Evolutionary conservation across 1,140 invertebrate species (phyloP).

Genomic region (Trichonephila clavipes): DNA sequence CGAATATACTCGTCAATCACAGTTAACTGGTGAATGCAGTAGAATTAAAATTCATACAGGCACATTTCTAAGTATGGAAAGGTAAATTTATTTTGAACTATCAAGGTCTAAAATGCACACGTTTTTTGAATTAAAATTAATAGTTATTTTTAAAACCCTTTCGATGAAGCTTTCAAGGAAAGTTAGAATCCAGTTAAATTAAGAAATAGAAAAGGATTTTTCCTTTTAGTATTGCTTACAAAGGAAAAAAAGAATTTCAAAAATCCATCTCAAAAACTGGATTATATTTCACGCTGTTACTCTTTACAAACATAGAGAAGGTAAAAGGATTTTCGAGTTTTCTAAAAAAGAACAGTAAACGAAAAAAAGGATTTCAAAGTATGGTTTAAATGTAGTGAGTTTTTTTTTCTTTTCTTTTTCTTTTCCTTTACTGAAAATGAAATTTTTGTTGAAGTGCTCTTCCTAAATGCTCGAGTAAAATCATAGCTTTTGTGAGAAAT

Average conservation of each 20-base stretch:
- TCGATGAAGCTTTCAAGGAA: too few species aligned
- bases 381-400: neutral
- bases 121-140: too few species aligned
- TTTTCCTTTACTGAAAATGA: neutral
- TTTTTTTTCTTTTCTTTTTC: neutral
- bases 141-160: too few species aligned
- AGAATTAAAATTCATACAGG: too few species aligned
- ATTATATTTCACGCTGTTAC: neutral
- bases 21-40: too few species aligned
- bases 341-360: neutral
- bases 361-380: neutral
- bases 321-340: slow-evolving; percentile 25
- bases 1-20: too few species aligned
- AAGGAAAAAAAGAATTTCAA: neutral
- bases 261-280: neutral
- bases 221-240: neutral
- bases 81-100: too few species aligned
- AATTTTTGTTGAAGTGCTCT: neutral
- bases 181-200: too few species aligned
- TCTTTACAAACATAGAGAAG: neutral
- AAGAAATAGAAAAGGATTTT: too few species aligned
- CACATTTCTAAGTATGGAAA: too few species aligned
- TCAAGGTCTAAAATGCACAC: too few species aligned
- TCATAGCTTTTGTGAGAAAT: too few species aligned
- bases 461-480: neutral